phyloP scores from a whole-genome alignment of 1,140 invertebrate species.

The Galleria mellonella region DNA sequence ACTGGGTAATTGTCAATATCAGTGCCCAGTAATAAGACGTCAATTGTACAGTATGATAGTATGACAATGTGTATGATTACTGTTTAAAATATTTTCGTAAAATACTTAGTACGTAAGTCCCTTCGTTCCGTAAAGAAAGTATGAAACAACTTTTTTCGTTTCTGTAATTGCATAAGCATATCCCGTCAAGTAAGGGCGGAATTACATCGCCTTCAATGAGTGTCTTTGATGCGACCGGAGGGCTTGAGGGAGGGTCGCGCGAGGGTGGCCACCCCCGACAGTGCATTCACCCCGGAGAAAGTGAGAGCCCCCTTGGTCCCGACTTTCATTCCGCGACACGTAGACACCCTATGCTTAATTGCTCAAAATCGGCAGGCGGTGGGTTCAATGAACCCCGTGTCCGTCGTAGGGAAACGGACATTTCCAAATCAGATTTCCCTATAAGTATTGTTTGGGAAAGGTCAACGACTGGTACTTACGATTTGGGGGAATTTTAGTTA shows the following conservation, averaged over 20 bases:
- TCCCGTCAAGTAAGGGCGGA: constrained; percentile 13
- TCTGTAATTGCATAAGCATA: constrained; percentile 1
- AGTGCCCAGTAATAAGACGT: too few relatives aligned
- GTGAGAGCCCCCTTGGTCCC: constrained; percentile 47
- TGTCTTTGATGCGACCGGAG: constrained; percentile 58
- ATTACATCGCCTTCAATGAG: constrained; percentile 42
- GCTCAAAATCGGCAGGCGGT: constrained; percentile 49
- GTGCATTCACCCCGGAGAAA: constrained; percentile 67
- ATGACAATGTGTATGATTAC: too few relatives aligned
- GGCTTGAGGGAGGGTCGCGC: constrained; percentile 26
- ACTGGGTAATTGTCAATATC: too few relatives aligned
- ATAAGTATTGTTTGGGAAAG: constrained; percentile 1
- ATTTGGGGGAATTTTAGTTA: too few relatives aligned
- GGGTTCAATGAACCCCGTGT: constrained; percentile 47
- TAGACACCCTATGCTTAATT: constrained; percentile 63
- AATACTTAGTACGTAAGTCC: too few relatives aligned
- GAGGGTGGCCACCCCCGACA: constrained; percentile 46
- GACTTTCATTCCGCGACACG: constrained; percentile 58
- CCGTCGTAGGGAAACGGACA: constrained; percentile 31
- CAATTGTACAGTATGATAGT: too few relatives aligned
- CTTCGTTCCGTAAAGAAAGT: too few relatives aligned
- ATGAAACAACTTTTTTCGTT: constrained; percentile 1
- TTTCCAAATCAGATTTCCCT: constrained; percentile 13
- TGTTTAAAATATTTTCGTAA: too few relatives aligned
- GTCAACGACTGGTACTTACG: constrained; percentile 2